These are phyloP conservation scores for Plagodis pulveraria DNA, from an alignment of 2,888 invertebrate species.

Conservation along the genomic window DNA sequence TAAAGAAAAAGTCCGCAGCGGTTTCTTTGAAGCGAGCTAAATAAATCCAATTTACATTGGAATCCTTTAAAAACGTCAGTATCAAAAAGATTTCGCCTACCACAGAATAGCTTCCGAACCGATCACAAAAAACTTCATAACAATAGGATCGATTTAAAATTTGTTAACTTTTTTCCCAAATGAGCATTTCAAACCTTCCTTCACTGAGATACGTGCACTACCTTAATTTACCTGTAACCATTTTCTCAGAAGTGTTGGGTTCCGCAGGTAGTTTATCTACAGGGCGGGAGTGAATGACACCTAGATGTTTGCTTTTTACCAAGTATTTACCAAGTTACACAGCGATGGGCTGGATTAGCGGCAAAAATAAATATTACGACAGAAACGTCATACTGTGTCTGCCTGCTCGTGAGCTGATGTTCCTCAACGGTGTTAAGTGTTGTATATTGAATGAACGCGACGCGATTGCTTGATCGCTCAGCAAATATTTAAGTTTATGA, in stretches of 20 bases:
- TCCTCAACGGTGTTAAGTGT: constrained; percentile 13
- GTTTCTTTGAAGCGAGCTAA: constrained; percentile 55
- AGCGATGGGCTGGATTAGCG: constrained; percentile 35
- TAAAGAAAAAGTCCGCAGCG: constrained; percentile 48
- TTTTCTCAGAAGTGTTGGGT: constrained; percentile 37
- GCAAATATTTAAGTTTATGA: constrained; percentile 35
- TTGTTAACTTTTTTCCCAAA: constrained; percentile 17
- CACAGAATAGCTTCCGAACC: constrained; percentile 62
- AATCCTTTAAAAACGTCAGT: constrained; percentile 65
- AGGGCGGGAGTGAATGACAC: constrained; percentile 46
- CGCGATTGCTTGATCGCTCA: constrained; percentile 27
- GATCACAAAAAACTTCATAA: constrained; percentile 54
- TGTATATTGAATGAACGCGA: constrained; percentile 26
- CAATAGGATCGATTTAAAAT: constrained; percentile 30
- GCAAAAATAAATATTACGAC: constrained; percentile 42
- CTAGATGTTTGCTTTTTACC: constrained; percentile 40
- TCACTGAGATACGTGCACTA: constrained; percentile 19
- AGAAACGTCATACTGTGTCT: constrained; percentile 14
- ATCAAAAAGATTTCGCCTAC: constrained; percentile 61
- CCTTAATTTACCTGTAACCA: constrained; percentile 26
- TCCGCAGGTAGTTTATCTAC: constrained; percentile 39
- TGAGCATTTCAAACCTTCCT: constrained; percentile 15
- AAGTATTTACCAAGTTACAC: constrained; percentile 42
- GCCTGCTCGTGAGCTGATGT: constrained; percentile 27
- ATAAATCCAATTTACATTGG: constrained; percentile 63